Conservation (phyloP, 2,113 vertebrate species). For the Brienomyrus brachyistius region DNA sequence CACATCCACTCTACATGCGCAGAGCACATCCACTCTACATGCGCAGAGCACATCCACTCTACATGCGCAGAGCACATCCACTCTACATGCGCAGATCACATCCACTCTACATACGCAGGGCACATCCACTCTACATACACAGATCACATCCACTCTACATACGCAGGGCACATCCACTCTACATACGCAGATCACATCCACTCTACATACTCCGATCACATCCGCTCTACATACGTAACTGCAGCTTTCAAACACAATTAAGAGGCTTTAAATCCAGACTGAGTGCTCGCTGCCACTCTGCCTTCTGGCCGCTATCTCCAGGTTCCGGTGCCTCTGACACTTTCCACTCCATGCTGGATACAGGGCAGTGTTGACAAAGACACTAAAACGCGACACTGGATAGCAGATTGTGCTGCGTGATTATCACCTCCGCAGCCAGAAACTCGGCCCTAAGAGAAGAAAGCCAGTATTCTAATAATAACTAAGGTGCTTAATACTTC, state of each 20-base stretch:
- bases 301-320: neutral
- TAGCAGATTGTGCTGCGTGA: neutral
- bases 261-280: neutral
- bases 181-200: neutral
- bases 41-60: neutral
- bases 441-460: neutral
- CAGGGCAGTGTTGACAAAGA: neutral
- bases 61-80: neutral
- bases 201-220: neutral
- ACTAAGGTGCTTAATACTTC: neutral
- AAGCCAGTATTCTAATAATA: neutral
- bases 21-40: no score
- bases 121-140: neutral
- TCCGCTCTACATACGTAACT: neutral
- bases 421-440: neutral
- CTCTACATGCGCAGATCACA: neutral
- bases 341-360: neutral
- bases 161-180: neutral
- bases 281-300: neutral
- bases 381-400: neutral
- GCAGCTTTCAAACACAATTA: neutral
- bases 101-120: neutral
- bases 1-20: neutral
- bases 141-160: neutral
- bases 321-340: neutral